These are phyloP conservation scores for Coranthus polyacanthus DNA, from an alignment of 2,797 vertebrate species.

Conservation along the genomic window DNA sequence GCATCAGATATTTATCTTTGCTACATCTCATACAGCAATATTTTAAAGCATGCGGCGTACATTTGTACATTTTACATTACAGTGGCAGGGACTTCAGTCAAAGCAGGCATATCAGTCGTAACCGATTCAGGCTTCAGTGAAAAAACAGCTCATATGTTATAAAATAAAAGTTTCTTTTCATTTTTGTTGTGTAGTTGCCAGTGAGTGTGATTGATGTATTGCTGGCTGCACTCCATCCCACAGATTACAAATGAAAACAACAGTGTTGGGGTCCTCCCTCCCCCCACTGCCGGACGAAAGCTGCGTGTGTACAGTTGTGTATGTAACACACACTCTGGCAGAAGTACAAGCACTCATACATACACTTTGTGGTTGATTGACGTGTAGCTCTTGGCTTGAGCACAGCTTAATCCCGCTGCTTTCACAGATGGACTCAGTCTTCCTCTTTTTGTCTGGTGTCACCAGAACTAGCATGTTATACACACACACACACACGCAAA, in stretches of 20 bases:
- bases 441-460: conserved; percentile 81
- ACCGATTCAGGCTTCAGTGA: conserved; percentile 18
- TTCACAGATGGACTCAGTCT: conserved; percentile 82
- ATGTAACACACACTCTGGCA: conserved; percentile 28
- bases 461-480: conserved; percentile 61
- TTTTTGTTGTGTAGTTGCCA: conserved; percentile 30
- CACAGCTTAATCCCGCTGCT: conserved; percentile 77
- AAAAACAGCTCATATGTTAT: conserved; percentile 7
- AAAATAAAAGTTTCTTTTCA: conserved; percentile 18
- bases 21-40: neutral
- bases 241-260: conserved; percentile 75
- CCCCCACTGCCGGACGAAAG: conserved; percentile 47
- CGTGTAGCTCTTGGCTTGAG: conserved; percentile 73
- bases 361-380: conserved; percentile 77
- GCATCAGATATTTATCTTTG: conserved; percentile 4
- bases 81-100: neutral
- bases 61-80: neutral
- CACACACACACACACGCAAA: conserved; percentile 49
- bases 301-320: conserved; percentile 40
- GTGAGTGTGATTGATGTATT: conserved; percentile 59
- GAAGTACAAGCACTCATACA: conserved; percentile 37
- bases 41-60: neutral
- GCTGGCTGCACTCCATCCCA: conserved; percentile 58
- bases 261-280: conserved; percentile 61
- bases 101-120: neutral